Conservation (phyloP, 2,113 vertebrate species). For the Australoheros scitulus region DNA sequence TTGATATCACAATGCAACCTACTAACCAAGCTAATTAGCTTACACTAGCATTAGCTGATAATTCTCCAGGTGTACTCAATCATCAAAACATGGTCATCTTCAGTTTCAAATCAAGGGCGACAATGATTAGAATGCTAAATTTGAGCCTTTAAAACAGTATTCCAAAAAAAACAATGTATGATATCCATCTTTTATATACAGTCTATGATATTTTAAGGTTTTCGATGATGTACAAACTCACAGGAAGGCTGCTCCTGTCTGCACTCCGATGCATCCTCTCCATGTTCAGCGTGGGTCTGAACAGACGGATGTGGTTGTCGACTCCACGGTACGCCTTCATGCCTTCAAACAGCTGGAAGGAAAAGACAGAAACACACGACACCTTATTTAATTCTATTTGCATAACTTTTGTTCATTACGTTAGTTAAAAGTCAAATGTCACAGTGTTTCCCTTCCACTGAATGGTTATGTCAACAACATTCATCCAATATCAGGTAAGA, state of each 20-base stretch:
- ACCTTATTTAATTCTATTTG: not conserved
- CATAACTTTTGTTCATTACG: not conserved
- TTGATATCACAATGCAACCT: no score
- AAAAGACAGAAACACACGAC: not conserved
- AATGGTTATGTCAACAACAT: not conserved
- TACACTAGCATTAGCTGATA: no score
- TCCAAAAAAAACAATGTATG: not conserved
- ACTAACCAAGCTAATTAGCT: no score
- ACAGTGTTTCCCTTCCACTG: not conserved
- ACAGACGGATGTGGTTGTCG: slow-evolving; percentile 86
- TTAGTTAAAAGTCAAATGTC: not conserved
- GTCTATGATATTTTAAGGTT: not conserved
- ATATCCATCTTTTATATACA: not conserved
- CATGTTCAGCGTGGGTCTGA: slow-evolving; percentile 91
- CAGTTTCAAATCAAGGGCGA: no score
- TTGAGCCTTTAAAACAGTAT: not conserved
- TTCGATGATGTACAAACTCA: slow-evolving; percentile 68
- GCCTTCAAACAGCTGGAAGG: slow-evolving; percentile 88
- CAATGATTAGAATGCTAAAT: not conserved
- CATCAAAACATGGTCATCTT: not conserved
- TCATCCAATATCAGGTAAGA: not conserved
- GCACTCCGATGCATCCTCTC: slow-evolving; percentile 86
- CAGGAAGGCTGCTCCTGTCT: slow-evolving; percentile 84
- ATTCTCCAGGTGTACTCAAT: no score
- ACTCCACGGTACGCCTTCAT: slow-evolving; percentile 88